phyloP scores from a whole-genome alignment of 2,797 vertebrate species.

The Crocodylus rhombifer region DNA sequence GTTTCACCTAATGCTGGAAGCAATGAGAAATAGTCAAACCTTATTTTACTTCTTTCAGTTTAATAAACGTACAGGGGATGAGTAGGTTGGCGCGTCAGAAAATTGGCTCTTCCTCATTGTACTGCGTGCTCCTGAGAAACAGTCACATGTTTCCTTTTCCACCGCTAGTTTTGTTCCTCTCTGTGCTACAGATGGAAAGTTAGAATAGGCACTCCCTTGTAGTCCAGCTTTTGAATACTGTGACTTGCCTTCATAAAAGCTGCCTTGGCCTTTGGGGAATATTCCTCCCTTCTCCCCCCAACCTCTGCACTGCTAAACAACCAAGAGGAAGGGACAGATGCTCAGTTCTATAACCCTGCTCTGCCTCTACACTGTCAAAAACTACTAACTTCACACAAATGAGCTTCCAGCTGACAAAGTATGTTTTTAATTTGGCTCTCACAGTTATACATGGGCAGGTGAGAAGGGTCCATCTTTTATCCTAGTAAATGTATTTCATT shows the following conservation, averaged over 20 bases:
- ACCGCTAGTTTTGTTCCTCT: not conserved
- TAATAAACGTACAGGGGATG: not conserved
- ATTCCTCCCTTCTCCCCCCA: not conserved
- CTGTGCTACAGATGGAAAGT: constrained; percentile 18
- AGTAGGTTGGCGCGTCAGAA: not conserved
- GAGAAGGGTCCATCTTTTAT: constrained; percentile 39
- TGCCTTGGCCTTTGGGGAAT: not conserved
- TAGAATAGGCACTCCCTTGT: constrained; percentile 20
- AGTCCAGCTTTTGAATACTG: constrained; percentile 7
- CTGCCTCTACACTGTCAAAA: not conserved
- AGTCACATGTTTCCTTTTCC: constrained; percentile 24
- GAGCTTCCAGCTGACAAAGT: constrained; percentile 63
- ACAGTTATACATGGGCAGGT: constrained; percentile 48
- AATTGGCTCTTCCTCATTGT: not conserved
- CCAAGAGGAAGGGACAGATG: not conserved
- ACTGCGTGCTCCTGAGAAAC: constrained; percentile 1
- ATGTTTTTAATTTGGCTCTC: constrained; percentile 70
- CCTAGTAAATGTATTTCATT: constrained; percentile 59
- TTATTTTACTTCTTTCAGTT: not conserved
- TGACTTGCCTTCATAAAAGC: not conserved
- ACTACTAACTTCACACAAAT: constrained; percentile 5
- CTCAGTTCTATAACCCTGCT: not conserved
- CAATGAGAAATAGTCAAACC: not conserved
- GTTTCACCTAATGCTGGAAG: not conserved
- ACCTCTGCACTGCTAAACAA: not conserved